Conservation (phyloP, 2,113 vertebrate genomes). For the Laticauda laticaudata region DNA sequence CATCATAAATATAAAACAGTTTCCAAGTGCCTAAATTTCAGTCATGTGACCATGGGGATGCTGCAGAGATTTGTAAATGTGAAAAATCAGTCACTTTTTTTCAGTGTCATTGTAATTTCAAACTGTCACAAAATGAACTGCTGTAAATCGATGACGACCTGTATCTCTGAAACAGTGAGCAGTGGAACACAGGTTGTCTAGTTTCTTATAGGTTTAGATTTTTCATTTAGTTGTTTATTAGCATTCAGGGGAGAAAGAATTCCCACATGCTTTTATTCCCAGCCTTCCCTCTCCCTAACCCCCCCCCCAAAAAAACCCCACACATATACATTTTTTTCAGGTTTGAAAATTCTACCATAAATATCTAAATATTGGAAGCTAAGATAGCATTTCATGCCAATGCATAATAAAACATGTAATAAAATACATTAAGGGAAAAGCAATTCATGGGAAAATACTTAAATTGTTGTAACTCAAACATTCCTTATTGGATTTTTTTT, state of each 20-base stretch:
- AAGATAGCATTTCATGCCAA: background rate
- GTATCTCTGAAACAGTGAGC: background rate
- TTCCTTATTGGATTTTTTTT: background rate
- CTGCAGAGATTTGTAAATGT: too few relatives aligned
- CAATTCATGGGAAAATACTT: background rate
- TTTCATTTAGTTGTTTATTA: background rate
- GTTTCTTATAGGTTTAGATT: background rate
- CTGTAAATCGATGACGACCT: too few relatives aligned
- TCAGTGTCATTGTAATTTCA: too few relatives aligned
- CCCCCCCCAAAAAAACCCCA: too few relatives aligned
- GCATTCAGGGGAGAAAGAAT: background rate
- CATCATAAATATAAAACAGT: too few relatives aligned
- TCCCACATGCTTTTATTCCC: background rate
- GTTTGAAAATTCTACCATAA: background rate
- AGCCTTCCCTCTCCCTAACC: background rate
- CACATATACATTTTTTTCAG: background rate
- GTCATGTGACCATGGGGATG: too few relatives aligned
- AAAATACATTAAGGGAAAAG: background rate
- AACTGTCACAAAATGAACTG: too few relatives aligned
- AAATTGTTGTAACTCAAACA: background rate
- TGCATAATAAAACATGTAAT: background rate
- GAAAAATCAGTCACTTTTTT: too few relatives aligned
- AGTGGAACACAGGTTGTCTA: background rate
- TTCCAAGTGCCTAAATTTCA: too few relatives aligned
- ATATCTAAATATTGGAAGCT: background rate